Conservation (phyloP, 2,797 vertebrate species). For the Neopelma chrysocephalum region DNA sequence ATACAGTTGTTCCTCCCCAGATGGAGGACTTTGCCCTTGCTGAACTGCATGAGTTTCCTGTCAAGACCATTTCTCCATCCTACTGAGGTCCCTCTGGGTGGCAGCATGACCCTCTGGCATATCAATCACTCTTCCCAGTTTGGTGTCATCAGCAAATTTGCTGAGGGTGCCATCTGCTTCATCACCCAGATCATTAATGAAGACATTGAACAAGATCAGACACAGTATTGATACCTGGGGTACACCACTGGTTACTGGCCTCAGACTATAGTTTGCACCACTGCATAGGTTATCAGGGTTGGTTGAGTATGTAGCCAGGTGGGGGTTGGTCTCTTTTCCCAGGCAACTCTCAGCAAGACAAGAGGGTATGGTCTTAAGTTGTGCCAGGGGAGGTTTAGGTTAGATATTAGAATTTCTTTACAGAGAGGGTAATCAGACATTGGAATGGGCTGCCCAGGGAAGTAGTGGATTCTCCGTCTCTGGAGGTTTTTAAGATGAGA, state of each 20-base stretch:
- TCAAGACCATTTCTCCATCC: not conserved
- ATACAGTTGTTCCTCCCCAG: not conserved
- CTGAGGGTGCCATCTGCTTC: not conserved
- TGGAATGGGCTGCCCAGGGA: too few species aligned
- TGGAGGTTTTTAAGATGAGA: too few species aligned
- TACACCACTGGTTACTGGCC: not conserved
- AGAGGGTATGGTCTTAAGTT: too few species aligned
- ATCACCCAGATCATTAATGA: not conserved
- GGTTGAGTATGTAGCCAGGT: not conserved
- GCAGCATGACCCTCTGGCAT: rapidly evolving
- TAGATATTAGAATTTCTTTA: too few species aligned
- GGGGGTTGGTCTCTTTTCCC: too few species aligned
- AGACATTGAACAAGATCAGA: not conserved
- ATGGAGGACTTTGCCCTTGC: rapidly evolving
- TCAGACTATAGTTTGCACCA: not conserved
- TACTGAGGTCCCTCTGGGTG: not conserved
- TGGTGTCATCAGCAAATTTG: not conserved
- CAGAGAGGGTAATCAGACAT: too few species aligned
- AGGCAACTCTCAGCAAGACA: too few species aligned
- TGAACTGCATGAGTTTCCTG: not conserved
- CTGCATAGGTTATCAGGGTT: not conserved
- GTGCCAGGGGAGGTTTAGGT: too few species aligned
- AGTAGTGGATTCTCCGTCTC: too few species aligned
- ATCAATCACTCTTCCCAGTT: not conserved
- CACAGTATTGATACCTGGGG: not conserved